A percentile compares a stretch with the other conserved stretches of the same genome.
phyloP scores from a whole-genome alignment of 2,113 vertebrate species.

The Xenopus tropicalis region DNA sequence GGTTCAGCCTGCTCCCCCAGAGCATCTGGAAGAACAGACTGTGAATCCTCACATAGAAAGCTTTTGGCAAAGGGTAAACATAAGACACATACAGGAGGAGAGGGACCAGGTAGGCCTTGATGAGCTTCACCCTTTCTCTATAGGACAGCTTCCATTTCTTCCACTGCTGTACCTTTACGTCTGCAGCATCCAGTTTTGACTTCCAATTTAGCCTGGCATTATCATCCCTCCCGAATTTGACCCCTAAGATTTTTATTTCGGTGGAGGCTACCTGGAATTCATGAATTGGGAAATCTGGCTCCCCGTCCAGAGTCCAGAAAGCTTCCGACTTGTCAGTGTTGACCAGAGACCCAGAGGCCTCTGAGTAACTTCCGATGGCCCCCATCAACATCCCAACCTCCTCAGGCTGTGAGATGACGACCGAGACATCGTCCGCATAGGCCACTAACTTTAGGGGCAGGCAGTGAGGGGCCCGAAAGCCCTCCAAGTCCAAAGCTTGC shows the following conservation, averaged over 20 bases:
- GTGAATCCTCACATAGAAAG: not conserved
- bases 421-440: not conserved
- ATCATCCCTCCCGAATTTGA: conserved; percentile 2
- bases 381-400: not conserved
- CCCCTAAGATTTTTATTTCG: not conserved
- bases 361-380: no score
- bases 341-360: conserved; percentile 6
- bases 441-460: not conserved
- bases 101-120: not conserved
- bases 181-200: not conserved
- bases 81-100: not conserved
- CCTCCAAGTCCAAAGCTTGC: not conserved
- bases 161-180: not conserved
- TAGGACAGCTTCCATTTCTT: not conserved
- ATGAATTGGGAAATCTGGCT: not conserved
- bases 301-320: no score
- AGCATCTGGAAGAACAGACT: not conserved
- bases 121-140: not conserved
- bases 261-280: no score
- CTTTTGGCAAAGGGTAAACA: not conserved
- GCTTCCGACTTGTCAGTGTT: not conserved
- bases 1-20: not conserved
- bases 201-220: not conserved
- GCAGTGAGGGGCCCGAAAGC: not conserved
- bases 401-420: not conserved